Percentiles rank a stretch among this genome's conserved stretches.
Conservation (phyloP, 2,797 vertebrate genomes). For the Ispidina lecontei region DNA sequence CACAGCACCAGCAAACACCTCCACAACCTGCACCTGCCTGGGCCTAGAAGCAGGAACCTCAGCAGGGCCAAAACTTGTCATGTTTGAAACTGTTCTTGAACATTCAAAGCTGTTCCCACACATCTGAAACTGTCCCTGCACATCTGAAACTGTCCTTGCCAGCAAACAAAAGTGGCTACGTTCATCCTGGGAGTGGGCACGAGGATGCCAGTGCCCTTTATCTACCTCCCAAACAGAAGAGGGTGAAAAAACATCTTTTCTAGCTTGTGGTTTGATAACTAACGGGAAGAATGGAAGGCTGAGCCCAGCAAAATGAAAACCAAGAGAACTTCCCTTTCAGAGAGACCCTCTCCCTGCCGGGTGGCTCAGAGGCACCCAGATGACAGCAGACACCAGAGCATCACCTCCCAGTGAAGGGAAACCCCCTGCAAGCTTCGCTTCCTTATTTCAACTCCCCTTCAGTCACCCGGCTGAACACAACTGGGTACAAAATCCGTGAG, state of each 20-base stretch:
- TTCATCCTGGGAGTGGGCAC: rapidly evolving
- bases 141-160: background rate
- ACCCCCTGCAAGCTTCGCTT: background rate
- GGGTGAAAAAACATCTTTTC: background rate
- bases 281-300: background rate
- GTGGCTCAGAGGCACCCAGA: background rate
- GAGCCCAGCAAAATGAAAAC: background rate
- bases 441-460: background rate
- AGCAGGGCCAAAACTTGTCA: no score
- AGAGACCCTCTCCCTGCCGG: background rate
- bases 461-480: background rate
- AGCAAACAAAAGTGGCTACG: background rate
- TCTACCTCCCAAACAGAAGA: background rate
- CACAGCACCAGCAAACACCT: background rate
- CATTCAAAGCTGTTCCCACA: background rate
- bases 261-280: background rate
- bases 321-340: background rate
- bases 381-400: background rate
- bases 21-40: rapidly evolving
- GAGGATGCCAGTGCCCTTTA: background rate
- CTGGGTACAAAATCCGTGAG: background rate
- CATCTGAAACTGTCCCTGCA: background rate
- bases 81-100: background rate
- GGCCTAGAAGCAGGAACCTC: background rate
- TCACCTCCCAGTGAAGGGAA: background rate